A percentile compares a stretch with the other conserved stretches of the same genome.
Conservation (phyloP, 2,797 vertebrate genomes). For the Buceros bicornis region DNA sequence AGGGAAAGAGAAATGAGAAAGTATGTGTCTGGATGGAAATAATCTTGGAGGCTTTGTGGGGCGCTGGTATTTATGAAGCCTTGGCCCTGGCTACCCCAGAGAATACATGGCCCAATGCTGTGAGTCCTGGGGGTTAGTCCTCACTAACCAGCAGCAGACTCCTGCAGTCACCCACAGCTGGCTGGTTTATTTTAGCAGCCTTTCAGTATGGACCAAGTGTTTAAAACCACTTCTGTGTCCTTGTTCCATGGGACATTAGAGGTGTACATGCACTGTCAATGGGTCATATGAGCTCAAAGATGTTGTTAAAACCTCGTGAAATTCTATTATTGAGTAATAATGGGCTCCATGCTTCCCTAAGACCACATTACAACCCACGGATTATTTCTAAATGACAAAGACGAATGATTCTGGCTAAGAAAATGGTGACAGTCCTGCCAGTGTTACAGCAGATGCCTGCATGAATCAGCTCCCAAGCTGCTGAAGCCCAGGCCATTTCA, state of each 20-base stretch:
- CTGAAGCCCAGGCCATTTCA: conserved; percentile 50
- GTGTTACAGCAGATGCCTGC: conserved; percentile 63
- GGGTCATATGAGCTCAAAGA: not conserved
- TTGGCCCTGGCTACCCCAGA: not conserved
- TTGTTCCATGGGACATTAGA: not conserved
- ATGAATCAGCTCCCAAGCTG: conserved; percentile 68
- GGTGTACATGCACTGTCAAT: not conserved
- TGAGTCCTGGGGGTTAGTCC: not conserved
- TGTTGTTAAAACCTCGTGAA: conserved; percentile 23
- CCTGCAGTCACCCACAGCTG: not conserved
- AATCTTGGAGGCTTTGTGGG: not conserved
- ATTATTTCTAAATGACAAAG: conserved; percentile 68
- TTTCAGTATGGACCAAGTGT: not conserved
- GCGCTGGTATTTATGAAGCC: not conserved
- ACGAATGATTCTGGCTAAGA: conserved; percentile 49
- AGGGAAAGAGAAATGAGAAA: not conserved
- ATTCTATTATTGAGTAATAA: conserved; percentile 61
- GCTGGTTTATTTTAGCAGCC: conserved; percentile 8
- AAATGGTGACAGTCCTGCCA: conserved; percentile 51
- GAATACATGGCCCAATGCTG: not conserved
- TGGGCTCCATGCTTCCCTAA: conserved; percentile 34
- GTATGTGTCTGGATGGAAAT: not conserved
- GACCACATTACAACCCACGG: conserved; percentile 42
- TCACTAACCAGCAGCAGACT: not conserved
- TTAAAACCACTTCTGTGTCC: not conserved